These are phyloP conservation scores for Spodoptera picta DNA, from an alignment of 2,888 invertebrate genomes.

Conservation along the genomic window DNA sequence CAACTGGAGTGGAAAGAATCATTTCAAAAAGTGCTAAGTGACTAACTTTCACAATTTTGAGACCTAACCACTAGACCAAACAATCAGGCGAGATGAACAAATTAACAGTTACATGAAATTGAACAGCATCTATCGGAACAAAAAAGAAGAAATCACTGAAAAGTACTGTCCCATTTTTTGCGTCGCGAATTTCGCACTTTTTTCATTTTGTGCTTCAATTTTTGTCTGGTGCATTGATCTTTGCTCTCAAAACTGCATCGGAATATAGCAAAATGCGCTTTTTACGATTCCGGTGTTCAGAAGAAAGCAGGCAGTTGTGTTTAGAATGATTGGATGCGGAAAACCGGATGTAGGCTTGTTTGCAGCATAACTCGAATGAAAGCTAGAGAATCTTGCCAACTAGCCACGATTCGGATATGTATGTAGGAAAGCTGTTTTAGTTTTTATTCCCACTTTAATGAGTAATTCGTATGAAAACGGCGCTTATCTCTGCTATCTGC, in stretches of 20 bases:
- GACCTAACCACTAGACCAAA: constrained; percentile 9
- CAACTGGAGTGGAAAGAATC: too few species aligned
- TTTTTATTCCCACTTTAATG: too few species aligned
- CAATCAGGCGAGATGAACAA: constrained; percentile 11
- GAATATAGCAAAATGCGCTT: too few species aligned
- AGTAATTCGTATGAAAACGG: too few species aligned
- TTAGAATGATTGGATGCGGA: constrained; percentile 11
- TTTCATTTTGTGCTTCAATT: constrained; percentile 16
- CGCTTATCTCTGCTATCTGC: too few species aligned
- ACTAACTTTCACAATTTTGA: constrained; percentile 34
- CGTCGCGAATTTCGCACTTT: not conserved
- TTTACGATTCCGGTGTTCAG: not conserved
- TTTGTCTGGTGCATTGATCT: constrained; percentile 53
- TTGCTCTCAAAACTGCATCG: constrained; percentile 7
- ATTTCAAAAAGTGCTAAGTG: constrained; percentile 5
- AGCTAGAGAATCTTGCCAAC: not conserved
- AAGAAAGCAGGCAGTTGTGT: constrained; percentile 10
- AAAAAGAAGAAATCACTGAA: constrained; percentile 15
- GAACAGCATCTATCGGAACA: constrained; percentile 5
- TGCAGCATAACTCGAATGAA: constrained; percentile 22
- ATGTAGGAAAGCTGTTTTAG: too few species aligned
- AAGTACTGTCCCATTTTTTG: constrained; percentile 37
- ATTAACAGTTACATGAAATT: constrained; percentile 41
- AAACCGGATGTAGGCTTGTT: not conserved
- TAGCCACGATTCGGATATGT: too few species aligned